Base-by-base conservation (phyloP, 2,797 vertebrate genomes). In the Phylloscopus collybita region DNA sequence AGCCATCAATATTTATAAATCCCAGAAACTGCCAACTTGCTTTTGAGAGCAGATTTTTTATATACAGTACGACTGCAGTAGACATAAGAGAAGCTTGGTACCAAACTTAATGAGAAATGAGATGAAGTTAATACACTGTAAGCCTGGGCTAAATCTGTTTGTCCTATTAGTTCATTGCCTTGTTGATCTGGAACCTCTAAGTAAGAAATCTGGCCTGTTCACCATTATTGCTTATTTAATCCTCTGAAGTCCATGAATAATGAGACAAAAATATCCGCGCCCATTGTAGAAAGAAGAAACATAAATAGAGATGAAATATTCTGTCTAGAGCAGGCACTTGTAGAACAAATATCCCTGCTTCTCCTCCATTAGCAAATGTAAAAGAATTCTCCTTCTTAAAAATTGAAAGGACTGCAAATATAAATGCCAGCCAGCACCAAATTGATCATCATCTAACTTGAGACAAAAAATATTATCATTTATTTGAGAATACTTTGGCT, bases 211-310 rank as follows among this genome's bases (percentile, higher is more conserved):
- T 79, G 54, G 38, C 42, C 76, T 71, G 29, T 50, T 95, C 34
- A 83, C n/a, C 19, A 88, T 69, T 93, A 93, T 66, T 94, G 54
- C 70, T 91, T 81, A 72, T 88, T 92, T 95, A 93, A 94, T 95
- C 80, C 62, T 91, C 59, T 40, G 65, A 86, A 93, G 26, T 79
- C 66, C 83, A 34, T 70, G 72, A 90, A 80, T 61, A 91, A 88
- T 56, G 66, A 92, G 44, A 72, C 16, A 84, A 86, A 92, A 88
- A 90, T 78, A 86, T 60, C 67, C 54, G 21, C 2, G 0, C 27
- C 29, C 38, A 47, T 6, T 71, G 72, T 61, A 74, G 57, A 87
- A 67, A 86, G 23, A 57, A 95, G 47, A 34, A 72, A 84, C 54
- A 75, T n/a, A 93, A 96, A 90, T 19, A 78, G 36, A 85, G 29